Evolutionary conservation across 2,113 vertebrate genomes (phyloP).

Genomic region (Morone saxatilis): DNA sequence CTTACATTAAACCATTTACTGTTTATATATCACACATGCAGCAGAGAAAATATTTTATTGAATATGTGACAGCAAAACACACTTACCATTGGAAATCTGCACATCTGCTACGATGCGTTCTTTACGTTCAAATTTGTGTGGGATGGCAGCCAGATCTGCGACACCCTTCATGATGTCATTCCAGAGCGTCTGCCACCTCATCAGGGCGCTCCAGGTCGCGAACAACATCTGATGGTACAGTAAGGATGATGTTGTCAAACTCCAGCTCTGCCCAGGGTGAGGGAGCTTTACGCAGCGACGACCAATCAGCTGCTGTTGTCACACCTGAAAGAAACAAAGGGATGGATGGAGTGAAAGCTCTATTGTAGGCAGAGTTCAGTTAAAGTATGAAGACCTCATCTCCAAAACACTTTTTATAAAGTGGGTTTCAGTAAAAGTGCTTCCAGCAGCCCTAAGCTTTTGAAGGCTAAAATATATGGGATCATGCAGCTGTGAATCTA

Average conservation of each 20-base stretch:
- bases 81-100: constrained; percentile 86
- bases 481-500: no score
- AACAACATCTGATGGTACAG: constrained; percentile 79
- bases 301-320: constrained; percentile 78
- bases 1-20: no score
- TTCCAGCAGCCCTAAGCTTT: no score
- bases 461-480: no score
- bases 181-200: constrained; percentile 82
- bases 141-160: constrained; percentile 82
- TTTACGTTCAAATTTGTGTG: constrained; percentile 84
- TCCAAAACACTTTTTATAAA: no score
- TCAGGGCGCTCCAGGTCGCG: constrained; percentile 80
- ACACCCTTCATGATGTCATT: constrained; percentile 83
- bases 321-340: constrained; percentile 65
- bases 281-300: constrained; percentile 70
- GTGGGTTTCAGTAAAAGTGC: no score
- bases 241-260: constrained; percentile 87
- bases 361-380: no score
- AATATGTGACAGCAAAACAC: no score
- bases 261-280: constrained; percentile 89
- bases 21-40: no score
- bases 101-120: constrained; percentile 89
- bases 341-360: no score
- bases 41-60: no score
- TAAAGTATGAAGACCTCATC: no score